Evolutionary conservation across 2,113 vertebrate species (phyloP), one percentile per base, ranked within the genome.

Genomic region (Lasiurus cinereus): DNA sequence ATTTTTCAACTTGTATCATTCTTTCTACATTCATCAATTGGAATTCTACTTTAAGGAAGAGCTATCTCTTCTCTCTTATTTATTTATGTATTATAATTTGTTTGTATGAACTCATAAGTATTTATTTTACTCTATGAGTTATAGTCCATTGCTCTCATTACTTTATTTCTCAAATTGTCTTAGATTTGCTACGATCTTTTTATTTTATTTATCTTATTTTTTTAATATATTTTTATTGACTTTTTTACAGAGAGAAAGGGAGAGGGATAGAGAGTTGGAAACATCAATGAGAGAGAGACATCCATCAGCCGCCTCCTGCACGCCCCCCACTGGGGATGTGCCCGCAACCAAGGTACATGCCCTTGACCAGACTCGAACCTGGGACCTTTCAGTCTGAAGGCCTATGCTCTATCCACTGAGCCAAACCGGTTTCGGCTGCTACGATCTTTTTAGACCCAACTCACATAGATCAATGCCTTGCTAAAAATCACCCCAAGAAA

Each of bases 401-500:
- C 39, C 39, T 39, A 39, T 5, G 5, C 39, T 39, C 39, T 39
- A 39, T 39, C 39, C 39, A 39, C 39, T 39, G 39, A 39, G 39
- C 39, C 39, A 39, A 39, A 39, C 39, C 39, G 39, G 39, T 39
- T 39, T 39, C 39, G 39, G 39, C 39, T 94, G 18, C 84, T 92
- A 54, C 33, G n/a, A 6, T 46, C n/a, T 72, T 93, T 89, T 94
- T 85, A 33, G 39, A 39, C 70, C 94, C 83, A 92, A 46, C 21
- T 88, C 77, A 84, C 10, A 87, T 2, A 84, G 29, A 94, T 87
- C n/a, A 80, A 48, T 50, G n/a, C 1, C 16, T 95, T 86, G 29
- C 24, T 76, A 62, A 83, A 97, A 93, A 83, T 91, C 27, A 91
- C 11, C 9, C 6, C 69, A 93, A 94, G 83, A 94, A 91, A 94